A percentile compares a stretch with the other conserved stretches of the same genome.
These are phyloP conservation scores for Galleria mellonella DNA, from an alignment of 1,140 invertebrate species.

Conservation along the genomic window DNA sequence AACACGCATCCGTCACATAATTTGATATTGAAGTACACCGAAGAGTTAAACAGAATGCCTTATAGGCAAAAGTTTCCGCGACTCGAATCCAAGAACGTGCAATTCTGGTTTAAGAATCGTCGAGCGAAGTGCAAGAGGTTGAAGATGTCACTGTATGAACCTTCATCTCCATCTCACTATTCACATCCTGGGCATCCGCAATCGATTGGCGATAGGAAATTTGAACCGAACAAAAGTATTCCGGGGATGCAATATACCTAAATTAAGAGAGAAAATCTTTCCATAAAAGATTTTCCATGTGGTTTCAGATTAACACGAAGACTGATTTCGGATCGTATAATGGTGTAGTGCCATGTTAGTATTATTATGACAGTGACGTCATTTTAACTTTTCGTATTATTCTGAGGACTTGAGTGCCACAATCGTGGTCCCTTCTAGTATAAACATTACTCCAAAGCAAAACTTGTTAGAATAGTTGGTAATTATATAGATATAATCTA, in stretches of 20 bases:
- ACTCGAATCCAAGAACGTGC: slow-evolving; percentile 97
- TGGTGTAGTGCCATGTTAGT: slow-evolving; percentile 70
- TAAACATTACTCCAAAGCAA: slow-evolving; percentile 13
- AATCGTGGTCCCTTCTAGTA: slow-evolving; percentile 18
- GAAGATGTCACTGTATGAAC: slow-evolving; percentile 89
- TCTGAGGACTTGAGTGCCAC: slow-evolving; percentile 30
- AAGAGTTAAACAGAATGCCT: slow-evolving; percentile 95
- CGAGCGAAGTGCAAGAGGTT: slow-evolving; percentile 96
- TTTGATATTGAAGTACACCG: slow-evolving; percentile 96
- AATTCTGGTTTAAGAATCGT: slow-evolving; percentile 98
- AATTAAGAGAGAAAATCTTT: neutral
- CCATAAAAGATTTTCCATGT: slow-evolving; percentile 6
- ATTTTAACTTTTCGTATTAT: slow-evolving; percentile 37
- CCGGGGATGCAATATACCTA: neutral
- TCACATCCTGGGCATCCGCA: slow-evolving; percentile 59
- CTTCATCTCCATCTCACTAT: slow-evolving; percentile 66
- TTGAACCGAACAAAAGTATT: slow-evolving; percentile 17
- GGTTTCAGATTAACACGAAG: slow-evolving; percentile 43
- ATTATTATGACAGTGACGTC: slow-evolving; percentile 38
- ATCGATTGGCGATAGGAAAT: slow-evolving; percentile 56
- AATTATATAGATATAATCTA: slow-evolving; percentile 8
- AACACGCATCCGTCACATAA: slow-evolving; percentile 98
- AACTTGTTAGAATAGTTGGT: slow-evolving; percentile 6
- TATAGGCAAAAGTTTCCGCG: slow-evolving; percentile 97
- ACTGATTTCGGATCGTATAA: slow-evolving; percentile 61